A percentile compares a stretch with the other conserved stretches of the same genome.
phyloP scores from a whole-genome alignment of 1,140 invertebrate genomes.

The Andricus grossulariae region DNA sequence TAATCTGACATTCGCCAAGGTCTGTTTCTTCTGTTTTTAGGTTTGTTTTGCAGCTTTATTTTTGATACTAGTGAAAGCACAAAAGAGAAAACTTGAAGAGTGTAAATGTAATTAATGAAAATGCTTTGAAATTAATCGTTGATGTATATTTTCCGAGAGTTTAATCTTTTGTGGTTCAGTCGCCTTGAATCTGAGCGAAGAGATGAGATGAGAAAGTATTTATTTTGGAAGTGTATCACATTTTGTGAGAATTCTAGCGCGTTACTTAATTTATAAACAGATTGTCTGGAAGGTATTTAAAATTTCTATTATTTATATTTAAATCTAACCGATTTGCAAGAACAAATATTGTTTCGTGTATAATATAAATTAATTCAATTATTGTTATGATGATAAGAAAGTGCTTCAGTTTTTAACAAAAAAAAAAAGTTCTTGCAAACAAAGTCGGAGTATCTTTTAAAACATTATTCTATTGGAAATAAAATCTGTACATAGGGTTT shows the following conservation, averaged over 20 bases:
- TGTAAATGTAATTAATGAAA: neutral
- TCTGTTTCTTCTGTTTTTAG: constrained; percentile 4
- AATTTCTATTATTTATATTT: too few relatives aligned
- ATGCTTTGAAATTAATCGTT: neutral
- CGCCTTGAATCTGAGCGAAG: constrained; percentile 40
- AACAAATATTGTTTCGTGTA: too few relatives aligned
- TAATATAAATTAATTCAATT: too few relatives aligned
- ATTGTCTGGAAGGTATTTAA: too few relatives aligned
- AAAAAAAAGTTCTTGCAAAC: constrained; percentile 29
- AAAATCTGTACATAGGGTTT: constrained; percentile 55
- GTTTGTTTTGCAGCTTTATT: constrained; percentile 49
- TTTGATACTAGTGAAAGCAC: constrained; percentile 51
- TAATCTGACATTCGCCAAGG: neutral
- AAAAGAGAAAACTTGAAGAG: constrained; percentile 35
- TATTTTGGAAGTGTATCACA: constrained; percentile 33
- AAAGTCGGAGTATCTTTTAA: constrained; percentile 8
- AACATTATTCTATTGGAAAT: constrained; percentile 45
- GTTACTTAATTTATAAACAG: too few relatives aligned
- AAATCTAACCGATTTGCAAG: too few relatives aligned
- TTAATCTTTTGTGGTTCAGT: constrained; percentile 45
- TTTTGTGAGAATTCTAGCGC: too few relatives aligned
- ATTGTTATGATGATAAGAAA: neutral
- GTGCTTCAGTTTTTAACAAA: neutral
- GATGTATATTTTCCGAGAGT: constrained; percentile 1
- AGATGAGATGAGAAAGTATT: constrained; percentile 35